phyloP scores from a whole-genome alignment of 2,113 vertebrate genomes.

The Hassar affinis region DNA sequence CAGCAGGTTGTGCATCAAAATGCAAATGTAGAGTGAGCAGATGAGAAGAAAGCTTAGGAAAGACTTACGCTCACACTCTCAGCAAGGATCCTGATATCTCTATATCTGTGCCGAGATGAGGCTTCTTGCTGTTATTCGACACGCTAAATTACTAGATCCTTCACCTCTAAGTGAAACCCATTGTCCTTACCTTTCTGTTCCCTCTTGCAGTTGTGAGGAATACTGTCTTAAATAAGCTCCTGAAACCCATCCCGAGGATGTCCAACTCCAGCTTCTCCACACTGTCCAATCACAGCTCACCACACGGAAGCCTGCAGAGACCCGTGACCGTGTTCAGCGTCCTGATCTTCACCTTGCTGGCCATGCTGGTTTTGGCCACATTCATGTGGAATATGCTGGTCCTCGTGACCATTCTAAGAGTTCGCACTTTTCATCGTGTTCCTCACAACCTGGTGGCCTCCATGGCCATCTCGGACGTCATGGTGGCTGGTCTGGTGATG shows the following conservation, averaged over 20 bases:
- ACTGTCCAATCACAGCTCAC: slow-evolving; percentile 42
- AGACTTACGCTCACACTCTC: slow-evolving; percentile 13
- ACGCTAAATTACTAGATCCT: not conserved
- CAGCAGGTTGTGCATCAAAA: slow-evolving; percentile 39
- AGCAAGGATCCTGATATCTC: slow-evolving; percentile 2
- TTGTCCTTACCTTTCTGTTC: not conserved
- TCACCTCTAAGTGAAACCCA: not conserved
- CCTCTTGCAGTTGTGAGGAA: slow-evolving; percentile 11
- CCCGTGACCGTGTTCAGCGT: slow-evolving; percentile 68
- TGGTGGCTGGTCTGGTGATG: slow-evolving; percentile 83
- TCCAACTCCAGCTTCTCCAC: slow-evolving; percentile 24
- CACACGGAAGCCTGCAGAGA: slow-evolving; percentile 13
- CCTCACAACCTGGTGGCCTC: slow-evolving; percentile 84
- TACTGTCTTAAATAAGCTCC: not conserved
- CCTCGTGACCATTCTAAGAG: slow-evolving; percentile 78
- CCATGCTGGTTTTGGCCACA: slow-evolving; percentile 75
- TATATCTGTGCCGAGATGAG: not conserved
- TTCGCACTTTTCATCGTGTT: slow-evolving; percentile 79
- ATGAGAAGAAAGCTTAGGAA: slow-evolving; percentile 22
- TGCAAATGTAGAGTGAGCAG: slow-evolving; percentile 21
- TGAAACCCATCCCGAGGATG: slow-evolving; percentile 2
- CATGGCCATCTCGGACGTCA: slow-evolving; percentile 78
- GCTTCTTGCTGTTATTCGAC: not conserved
- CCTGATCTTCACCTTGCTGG: slow-evolving; percentile 73
- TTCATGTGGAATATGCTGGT: slow-evolving; percentile 82